Evolutionary conservation across 2,113 vertebrate species (phyloP).

Genomic region (Anolis sagrei): DNA sequence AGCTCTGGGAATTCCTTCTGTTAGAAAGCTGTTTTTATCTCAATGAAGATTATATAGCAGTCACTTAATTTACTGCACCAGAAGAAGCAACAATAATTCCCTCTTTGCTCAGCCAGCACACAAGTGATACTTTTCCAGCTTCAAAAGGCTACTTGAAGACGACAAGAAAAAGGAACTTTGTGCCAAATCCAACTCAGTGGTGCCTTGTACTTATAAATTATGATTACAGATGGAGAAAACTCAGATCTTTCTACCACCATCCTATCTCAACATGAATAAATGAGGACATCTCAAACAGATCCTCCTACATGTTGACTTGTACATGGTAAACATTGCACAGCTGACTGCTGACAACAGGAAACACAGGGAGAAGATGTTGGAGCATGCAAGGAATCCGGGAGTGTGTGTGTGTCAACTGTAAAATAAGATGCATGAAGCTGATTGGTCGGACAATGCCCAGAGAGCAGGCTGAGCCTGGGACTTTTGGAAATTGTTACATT

Average conservation of each 20-base stretch:
- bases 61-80: not conserved
- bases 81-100: not conserved
- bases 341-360: not conserved
- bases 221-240: not conserved
- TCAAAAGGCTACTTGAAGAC: not conserved
- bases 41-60: not conserved
- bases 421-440: no score
- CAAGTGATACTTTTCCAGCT: not conserved
- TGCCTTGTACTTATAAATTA: not conserved
- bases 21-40: not conserved
- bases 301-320: not conserved
- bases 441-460: no score
- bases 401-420: no score
- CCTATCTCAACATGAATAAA: not conserved
- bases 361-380: not conserved
- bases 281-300: not conserved
- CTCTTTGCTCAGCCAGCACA: not conserved
- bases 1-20: not conserved
- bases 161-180: not conserved
- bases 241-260: not conserved
- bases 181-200: not conserved
- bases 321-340: not conserved
- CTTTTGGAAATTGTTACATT: no score
- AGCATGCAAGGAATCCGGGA: no score
- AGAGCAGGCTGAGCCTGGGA: no score